These are phyloP conservation scores for Patella caerulea DNA, from an alignment of 2,888 invertebrate genomes.

Conservation along the genomic window DNA sequence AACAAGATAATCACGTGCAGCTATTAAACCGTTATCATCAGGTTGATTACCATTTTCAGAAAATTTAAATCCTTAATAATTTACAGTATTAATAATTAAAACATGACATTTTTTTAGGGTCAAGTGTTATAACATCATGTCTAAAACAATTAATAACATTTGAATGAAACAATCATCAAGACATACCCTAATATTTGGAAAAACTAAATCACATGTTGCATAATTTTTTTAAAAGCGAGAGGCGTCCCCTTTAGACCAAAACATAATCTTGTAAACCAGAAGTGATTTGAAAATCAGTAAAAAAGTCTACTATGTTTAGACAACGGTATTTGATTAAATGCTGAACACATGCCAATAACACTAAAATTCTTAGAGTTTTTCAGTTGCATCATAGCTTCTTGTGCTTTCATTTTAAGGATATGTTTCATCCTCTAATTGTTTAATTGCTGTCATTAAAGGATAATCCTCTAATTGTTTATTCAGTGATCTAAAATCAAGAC, in stretches of 20 bases:
- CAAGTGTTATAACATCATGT: not conserved
- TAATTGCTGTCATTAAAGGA: too few species aligned
- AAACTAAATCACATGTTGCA: too few species aligned
- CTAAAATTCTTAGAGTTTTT: not conserved
- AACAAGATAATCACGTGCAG: not conserved
- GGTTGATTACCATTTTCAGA: not conserved
- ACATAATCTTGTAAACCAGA: too few species aligned
- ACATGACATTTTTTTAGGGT: not conserved
- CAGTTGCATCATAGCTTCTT: conserved; percentile 2
- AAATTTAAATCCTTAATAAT: conserved; percentile 3
- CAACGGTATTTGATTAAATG: too few species aligned
- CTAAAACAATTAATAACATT: too few species aligned
- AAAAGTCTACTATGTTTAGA: too few species aligned
- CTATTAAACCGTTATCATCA: not conserved
- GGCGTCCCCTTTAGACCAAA: too few species aligned
- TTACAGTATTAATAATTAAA: not conserved
- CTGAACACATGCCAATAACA: too few species aligned
- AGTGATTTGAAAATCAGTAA: too few species aligned
- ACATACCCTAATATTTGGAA: too few species aligned
- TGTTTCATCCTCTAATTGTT: not conserved
- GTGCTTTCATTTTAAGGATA: not conserved
- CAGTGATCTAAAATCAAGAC: not conserved
- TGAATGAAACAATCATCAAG: too few species aligned
- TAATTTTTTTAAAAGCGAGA: too few species aligned
- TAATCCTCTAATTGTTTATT: not conserved